Percentiles rank a stretch among this genome's conserved stretches.
Evolutionary conservation across 1,140 invertebrate species (phyloP).

Genomic region (Popillia japonica): DNA sequence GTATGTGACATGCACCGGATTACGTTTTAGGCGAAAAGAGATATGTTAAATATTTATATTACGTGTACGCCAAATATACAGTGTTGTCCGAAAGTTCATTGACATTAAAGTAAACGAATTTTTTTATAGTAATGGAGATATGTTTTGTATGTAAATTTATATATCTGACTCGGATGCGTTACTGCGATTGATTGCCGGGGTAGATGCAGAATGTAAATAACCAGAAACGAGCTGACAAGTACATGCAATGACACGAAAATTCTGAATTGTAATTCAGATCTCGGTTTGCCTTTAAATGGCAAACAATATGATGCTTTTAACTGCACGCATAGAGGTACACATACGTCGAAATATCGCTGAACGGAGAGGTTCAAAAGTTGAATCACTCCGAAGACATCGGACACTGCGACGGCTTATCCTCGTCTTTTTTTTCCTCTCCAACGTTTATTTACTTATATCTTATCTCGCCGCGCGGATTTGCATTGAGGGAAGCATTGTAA

Average conservation of each 20-base stretch:
- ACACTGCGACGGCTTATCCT: not conserved
- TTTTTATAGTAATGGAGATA: constrained; percentile 1
- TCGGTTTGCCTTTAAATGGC: constrained; percentile 22
- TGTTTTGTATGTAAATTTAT: constrained; percentile 32
- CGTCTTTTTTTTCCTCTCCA: not conserved
- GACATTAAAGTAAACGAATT: not conserved
- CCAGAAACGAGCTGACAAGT: constrained; percentile 15
- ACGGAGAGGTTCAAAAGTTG: constrained; percentile 3
- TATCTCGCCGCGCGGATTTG: too few species aligned
- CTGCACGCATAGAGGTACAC: not conserved
- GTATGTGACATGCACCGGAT: too few species aligned
- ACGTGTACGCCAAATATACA: not conserved
- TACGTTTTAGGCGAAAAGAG: too few species aligned
- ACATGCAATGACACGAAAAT: constrained; percentile 1
- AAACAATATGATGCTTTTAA: constrained; percentile 19
- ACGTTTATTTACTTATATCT: not conserved
- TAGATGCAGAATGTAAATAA: constrained; percentile 23
- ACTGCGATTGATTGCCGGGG: constrained; percentile 12
- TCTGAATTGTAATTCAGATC: constrained; percentile 19
- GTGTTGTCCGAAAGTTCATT: not conserved
- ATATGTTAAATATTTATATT: too few species aligned
- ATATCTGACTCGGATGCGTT: not conserved
- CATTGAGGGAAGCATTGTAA: too few species aligned
- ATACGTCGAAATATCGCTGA: not conserved
- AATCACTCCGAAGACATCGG: not conserved